Evolutionary conservation across 1,140 invertebrate genomes (phyloP).

Genomic region (Ladona fulva): DNA sequence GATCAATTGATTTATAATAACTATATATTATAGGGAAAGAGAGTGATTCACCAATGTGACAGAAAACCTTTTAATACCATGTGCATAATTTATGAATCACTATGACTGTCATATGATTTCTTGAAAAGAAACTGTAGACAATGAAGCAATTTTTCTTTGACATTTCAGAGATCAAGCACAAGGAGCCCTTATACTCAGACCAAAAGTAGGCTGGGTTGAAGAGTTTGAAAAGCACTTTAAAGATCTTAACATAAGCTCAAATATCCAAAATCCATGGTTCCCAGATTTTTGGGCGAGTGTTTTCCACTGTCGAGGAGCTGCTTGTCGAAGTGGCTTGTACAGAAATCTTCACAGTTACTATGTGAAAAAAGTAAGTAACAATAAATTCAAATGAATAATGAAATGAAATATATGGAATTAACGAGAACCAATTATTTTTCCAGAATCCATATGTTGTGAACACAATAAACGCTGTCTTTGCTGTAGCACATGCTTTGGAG

Average conservation of each 20-base stretch:
- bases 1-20: too few relatives aligned
- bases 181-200: slow-evolving; percentile 27
- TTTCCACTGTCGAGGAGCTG: slow-evolving; percentile 28
- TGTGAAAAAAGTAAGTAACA: too few relatives aligned
- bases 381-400: too few relatives aligned
- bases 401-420: neutral
- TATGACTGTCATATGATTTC: too few relatives aligned
- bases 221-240: slow-evolving; percentile 29
- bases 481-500: slow-evolving; percentile 30
- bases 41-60: too few relatives aligned
- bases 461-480: slow-evolving; percentile 35
- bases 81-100: too few relatives aligned
- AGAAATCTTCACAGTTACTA: too few relatives aligned
- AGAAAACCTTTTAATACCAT: too few relatives aligned
- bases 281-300: slow-evolving; percentile 29
- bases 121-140: too few relatives aligned
- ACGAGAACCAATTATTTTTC: slow-evolving; percentile 18
- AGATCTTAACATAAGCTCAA: slow-evolving; percentile 25
- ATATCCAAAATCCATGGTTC: slow-evolving; percentile 32
- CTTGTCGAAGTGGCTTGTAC: slow-evolving; percentile 18
- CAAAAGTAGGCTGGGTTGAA: slow-evolving; percentile 20
- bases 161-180: slow-evolving; percentile 24
- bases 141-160: too few relatives aligned
- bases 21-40: too few relatives aligned
- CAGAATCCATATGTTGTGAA: slow-evolving; percentile 27